Evolutionary conservation across 2,888 invertebrate species (phyloP).

Genomic region (Scaptomyza tumidula): DNA sequence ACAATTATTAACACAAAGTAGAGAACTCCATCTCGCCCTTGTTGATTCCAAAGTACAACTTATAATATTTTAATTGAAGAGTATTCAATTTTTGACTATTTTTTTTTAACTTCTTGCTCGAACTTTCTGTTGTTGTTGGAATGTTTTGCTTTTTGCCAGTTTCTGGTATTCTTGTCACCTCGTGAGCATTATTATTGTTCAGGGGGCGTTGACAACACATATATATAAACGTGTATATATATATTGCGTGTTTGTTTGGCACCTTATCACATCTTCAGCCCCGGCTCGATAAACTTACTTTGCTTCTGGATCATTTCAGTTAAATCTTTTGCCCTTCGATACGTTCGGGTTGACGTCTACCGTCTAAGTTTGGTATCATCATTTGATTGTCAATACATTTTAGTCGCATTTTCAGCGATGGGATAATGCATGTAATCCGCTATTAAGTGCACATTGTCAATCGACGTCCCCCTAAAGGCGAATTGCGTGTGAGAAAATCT

Average conservation of each 20-base stretch:
- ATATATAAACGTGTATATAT: not conserved
- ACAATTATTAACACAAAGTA: no score
- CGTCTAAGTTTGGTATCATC: constrained; percentile 75
- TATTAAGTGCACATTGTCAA: constrained; percentile 82
- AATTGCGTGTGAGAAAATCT: constrained; percentile 78
- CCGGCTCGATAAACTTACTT: constrained; percentile 41
- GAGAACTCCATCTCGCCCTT: no score
- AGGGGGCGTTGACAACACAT: constrained; percentile 35
- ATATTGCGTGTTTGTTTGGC: constrained; percentile 12
- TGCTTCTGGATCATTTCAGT: constrained; percentile 50
- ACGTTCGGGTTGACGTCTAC: constrained; percentile 27
- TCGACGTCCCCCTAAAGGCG: constrained; percentile 55
- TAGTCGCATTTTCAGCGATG: constrained; percentile 72
- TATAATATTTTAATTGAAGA: constrained; percentile 4
- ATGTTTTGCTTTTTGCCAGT: constrained; percentile 48
- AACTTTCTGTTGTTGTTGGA: constrained; percentile 1
- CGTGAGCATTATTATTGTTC: constrained; percentile 35
- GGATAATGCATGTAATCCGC: constrained; percentile 84
- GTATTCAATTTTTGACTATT: constrained; percentile 41
- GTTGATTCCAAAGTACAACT: no score
- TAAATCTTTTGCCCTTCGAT: constrained; percentile 29
- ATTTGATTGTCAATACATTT: constrained; percentile 81
- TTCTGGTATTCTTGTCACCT: constrained; percentile 58
- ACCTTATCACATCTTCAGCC: not conserved
- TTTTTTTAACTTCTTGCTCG: constrained; percentile 22